Percentiles rank a stretch among this genome's conserved stretches.
phyloP scores from a whole-genome alignment of 2,113 vertebrate species.

The Balaeniceps rex region DNA sequence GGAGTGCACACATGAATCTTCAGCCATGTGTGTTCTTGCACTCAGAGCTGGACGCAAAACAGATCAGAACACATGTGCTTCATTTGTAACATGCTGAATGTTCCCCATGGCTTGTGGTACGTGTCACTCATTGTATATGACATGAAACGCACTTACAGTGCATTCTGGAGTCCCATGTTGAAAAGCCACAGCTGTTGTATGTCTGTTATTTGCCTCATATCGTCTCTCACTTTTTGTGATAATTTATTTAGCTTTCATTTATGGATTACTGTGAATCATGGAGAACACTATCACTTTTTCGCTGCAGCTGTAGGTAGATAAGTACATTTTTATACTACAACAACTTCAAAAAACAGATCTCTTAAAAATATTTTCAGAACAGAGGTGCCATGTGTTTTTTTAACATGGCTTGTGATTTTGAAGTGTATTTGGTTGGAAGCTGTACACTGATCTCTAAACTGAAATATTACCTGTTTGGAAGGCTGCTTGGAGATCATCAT shows the following conservation, averaged over 20 bases:
- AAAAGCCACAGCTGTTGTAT: background rate
- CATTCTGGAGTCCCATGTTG: background rate
- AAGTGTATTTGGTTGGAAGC: background rate
- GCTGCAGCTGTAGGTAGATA: background rate
- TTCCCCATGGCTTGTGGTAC: background rate
- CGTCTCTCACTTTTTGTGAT: background rate
- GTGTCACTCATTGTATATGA: rapidly evolving
- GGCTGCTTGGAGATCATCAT: background rate
- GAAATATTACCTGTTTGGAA: background rate
- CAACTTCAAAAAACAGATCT: background rate
- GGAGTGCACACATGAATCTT: rapidly evolving
- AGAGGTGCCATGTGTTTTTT: background rate
- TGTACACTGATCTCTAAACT: background rate
- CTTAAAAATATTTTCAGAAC: background rate
- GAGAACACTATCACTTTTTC: background rate
- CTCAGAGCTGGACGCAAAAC: background rate
- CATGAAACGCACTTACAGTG: rapidly evolving
- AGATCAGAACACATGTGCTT: background rate
- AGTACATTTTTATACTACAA: background rate
- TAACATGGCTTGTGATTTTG: background rate
- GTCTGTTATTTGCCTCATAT: background rate
- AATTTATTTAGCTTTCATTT: background rate
- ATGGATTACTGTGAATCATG: background rate
- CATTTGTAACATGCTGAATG: background rate
- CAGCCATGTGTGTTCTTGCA: rapidly evolving